phyloP scores from a whole-genome alignment of 1,140 invertebrate genomes.

The Ditylenchus dipsaci region DNA sequence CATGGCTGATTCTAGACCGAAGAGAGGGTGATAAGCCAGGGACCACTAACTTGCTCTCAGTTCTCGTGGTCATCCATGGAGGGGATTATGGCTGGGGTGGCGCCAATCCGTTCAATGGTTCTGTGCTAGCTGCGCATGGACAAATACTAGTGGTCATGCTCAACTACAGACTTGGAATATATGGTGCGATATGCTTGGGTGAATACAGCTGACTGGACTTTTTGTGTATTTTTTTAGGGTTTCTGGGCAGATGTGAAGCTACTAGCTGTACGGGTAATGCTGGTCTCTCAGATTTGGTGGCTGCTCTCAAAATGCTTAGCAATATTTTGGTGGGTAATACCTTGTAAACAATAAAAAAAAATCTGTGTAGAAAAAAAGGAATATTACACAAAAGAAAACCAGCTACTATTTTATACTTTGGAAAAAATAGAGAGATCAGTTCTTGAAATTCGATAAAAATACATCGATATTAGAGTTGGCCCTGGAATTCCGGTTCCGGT shows the following conservation, averaged over 20 bases:
- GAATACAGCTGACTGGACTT: background rate
- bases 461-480: no score
- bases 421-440: no score
- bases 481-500: no score
- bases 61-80: slow-evolving; percentile 55
- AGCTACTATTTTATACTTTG: no score
- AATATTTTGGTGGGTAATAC: slow-evolving; percentile 18
- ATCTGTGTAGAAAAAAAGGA: no score
- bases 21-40: background rate
- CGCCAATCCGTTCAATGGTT: slow-evolving; percentile 55
- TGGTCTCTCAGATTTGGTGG: slow-evolving; percentile 54
- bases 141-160: slow-evolving; percentile 56
- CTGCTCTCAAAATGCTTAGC: slow-evolving; percentile 59
- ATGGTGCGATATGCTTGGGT: slow-evolving; percentile 28
- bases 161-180: slow-evolving; percentile 56
- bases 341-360: no score
- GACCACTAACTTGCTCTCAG: slow-evolving; percentile 18
- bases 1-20: background rate
- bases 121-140: slow-evolving; percentile 41
- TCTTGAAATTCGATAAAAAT: no score
- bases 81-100: slow-evolving; percentile 54
- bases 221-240: slow-evolving; percentile 38
- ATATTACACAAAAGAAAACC: no score
- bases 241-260: slow-evolving; percentile 55
- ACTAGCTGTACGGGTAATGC: slow-evolving; percentile 53